phyloP scores from a whole-genome alignment of 2,797 vertebrate genomes.

The Sardinella longiceps region DNA sequence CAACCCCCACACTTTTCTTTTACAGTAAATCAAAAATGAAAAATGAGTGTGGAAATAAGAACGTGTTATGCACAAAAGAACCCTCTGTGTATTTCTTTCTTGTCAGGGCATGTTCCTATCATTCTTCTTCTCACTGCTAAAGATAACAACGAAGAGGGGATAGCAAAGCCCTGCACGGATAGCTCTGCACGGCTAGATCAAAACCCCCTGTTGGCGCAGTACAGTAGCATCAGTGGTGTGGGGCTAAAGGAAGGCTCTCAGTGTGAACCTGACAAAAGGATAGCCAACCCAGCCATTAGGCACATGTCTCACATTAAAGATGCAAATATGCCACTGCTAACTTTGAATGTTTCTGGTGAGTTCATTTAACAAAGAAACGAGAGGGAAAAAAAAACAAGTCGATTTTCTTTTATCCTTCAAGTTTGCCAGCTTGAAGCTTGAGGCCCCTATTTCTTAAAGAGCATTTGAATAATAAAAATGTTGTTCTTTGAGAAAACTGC shows the following conservation, averaged over 20 bases:
- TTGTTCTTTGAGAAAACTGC: conserved; percentile 55
- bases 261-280: conserved; percentile 47
- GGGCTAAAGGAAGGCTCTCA: conserved; percentile 31
- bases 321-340: conserved; percentile 56
- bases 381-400: conserved; percentile 34
- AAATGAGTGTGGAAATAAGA: not conserved
- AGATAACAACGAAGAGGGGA: conserved; percentile 18
- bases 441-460: conserved; percentile 52
- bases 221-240: not conserved
- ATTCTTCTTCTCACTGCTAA: not conserved
- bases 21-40: not conserved
- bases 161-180: conserved; percentile 5
- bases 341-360: conserved; percentile 51
- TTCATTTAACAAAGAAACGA: conserved; percentile 50
- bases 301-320: conserved; percentile 59
- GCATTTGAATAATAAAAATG: conserved; percentile 62
- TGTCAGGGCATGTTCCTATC: not conserved
- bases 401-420: conserved; percentile 64
- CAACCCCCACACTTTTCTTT: too few relatives aligned
- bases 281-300: conserved; percentile 48
- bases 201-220: conserved; percentile 6
- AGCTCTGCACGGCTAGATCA: conserved; percentile 43
- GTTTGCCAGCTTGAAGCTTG: conserved; percentile 61
- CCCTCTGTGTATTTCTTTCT: not conserved
- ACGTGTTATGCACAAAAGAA: not conserved